Base-by-base conservation (phyloP, 2,888 invertebrate genomes). In the Folsomia candida region DNA sequence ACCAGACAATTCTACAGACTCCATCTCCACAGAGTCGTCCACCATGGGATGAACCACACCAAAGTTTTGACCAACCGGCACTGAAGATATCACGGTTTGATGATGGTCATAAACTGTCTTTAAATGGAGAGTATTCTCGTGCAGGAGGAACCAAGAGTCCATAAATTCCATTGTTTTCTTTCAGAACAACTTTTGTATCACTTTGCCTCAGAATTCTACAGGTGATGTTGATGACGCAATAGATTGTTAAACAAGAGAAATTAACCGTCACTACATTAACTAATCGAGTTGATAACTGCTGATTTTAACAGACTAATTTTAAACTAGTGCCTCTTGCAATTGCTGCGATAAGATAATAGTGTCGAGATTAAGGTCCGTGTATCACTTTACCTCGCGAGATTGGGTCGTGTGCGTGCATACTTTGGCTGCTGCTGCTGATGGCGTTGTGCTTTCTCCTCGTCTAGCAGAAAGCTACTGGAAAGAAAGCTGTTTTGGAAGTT, bases 121-220 rank as follows among this genome's bases (percentile, higher is more conserved):
- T 22, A 54, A 4, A 24, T 60, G 27, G 25, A 28, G n/a, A 28
- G 29, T 18, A 26, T 61, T 24, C 18, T 61, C 61, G 20, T 70
- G 70, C 51, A 70, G 24, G 4, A 66, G 18, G 1, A 27, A 3
- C 9, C 66, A 29, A 14, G 70, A 29, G 20, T 70, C 70, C n/a
- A 66, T 51, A 61, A 70, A 70, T 24, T 70, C 70, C 70, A 70
- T 70, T 1, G 22, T 54, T 14, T 9, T 25, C 37, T 14, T 47
- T 47, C n/a, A n/a, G n/a, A 47, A 47, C 57, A 57, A 22, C 57
- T 20, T n/a, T 37, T 37, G 37, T 37, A 37, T 37, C 37, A 37
- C 37, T 37, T 37, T 37, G 37, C 14, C 37, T 37, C 37, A 14
- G 14, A 37, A 37, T n/a, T n/a, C n/a, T n/a, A n/a, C n/a, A n/a